phyloP scores from a whole-genome alignment of 2,888 invertebrate genomes.

The Sphaerophoria rueppellii region DNA sequence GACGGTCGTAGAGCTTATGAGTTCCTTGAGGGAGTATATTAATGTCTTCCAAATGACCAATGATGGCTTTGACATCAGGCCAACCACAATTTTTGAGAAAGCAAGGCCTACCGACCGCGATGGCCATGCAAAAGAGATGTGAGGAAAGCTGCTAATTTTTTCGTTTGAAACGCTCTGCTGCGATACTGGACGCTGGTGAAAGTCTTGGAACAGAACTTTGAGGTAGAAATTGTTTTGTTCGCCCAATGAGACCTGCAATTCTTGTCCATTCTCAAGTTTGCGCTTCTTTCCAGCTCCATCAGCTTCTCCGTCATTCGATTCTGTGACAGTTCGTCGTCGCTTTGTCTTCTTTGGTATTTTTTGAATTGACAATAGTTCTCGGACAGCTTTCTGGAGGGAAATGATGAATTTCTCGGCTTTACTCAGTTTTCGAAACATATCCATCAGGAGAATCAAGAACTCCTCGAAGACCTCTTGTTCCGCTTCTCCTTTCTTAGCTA shows the following conservation, averaged over 20 bases:
- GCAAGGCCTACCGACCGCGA: slow-evolving; percentile 77
- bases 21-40: slow-evolving; percentile 77
- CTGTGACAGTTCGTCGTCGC: slow-evolving; percentile 37
- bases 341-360: slow-evolving; percentile 71
- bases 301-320: slow-evolving; percentile 25
- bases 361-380: slow-evolving; percentile 75
- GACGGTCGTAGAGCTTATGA: slow-evolving; percentile 72
- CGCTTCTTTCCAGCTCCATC: slow-evolving; percentile 39
- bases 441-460: slow-evolving; percentile 78
- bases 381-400: slow-evolving; percentile 78
- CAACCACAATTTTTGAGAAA: slow-evolving; percentile 79
- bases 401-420: slow-evolving; percentile 79
- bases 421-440: slow-evolving; percentile 80
- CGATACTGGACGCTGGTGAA: slow-evolving; percentile 54
- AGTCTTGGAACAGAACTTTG: slow-evolving; percentile 74
- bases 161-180: not conserved
- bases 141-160: slow-evolving; percentile 68
- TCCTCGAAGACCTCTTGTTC: slow-evolving; percentile 77
- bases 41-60: slow-evolving; percentile 80
- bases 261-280: slow-evolving; percentile 45
- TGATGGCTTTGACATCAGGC: slow-evolving; percentile 80
- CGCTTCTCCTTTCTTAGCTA: slow-evolving; percentile 75
- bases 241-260: not conserved
- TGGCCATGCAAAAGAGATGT: slow-evolving; percentile 78
- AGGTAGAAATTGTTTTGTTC: slow-evolving; percentile 63